Evolutionary conservation across 2,113 vertebrate genomes (phyloP).

Genomic region (Mesitornis unicolor): DNA sequence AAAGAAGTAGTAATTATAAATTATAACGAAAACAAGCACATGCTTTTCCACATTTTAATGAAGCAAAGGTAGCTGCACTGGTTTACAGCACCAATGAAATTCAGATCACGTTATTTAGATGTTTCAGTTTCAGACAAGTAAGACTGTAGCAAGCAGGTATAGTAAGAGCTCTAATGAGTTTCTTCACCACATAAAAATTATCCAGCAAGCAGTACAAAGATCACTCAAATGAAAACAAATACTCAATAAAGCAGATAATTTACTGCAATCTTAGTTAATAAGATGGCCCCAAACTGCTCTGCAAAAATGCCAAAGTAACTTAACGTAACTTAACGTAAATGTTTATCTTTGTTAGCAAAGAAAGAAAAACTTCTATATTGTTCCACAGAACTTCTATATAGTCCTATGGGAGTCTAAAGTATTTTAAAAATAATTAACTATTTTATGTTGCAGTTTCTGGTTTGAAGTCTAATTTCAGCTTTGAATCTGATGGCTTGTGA

Average conservation of each 20-base stretch:
- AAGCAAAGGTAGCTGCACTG: neutral
- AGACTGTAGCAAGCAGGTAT: neutral
- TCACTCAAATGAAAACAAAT: slow-evolving; percentile 64
- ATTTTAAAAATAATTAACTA: slow-evolving; percentile 34
- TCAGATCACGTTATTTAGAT: slow-evolving; percentile 17
- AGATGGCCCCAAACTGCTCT: slow-evolving; percentile 12
- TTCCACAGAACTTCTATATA: neutral
- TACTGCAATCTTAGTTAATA: slow-evolving; percentile 65
- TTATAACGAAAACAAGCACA: slow-evolving; percentile 38
- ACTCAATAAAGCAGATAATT: slow-evolving; percentile 52
- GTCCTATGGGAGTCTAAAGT: neutral
- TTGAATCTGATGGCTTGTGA: neutral
- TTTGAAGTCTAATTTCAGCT: slow-evolving; percentile 11
- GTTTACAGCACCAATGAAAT: slow-evolving; percentile 28
- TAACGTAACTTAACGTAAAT: slow-evolving; percentile 39
- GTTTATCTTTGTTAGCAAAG: slow-evolving; percentile 19
- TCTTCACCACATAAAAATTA: slow-evolving; percentile 49
- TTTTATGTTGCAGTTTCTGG: neutral
- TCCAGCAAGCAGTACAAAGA: slow-evolving; percentile 15
- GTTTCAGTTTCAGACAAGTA: slow-evolving; percentile 25
- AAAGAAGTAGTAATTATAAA: slow-evolving; percentile 26
- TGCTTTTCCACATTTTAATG: slow-evolving; percentile 36
- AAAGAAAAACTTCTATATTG: neutral
- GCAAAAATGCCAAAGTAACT: slow-evolving; percentile 20
- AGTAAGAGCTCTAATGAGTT: slow-evolving; percentile 51